These are phyloP conservation scores for Noctua fimbriata DNA, from an alignment of 2,888 invertebrate genomes.

Conservation along the genomic window DNA sequence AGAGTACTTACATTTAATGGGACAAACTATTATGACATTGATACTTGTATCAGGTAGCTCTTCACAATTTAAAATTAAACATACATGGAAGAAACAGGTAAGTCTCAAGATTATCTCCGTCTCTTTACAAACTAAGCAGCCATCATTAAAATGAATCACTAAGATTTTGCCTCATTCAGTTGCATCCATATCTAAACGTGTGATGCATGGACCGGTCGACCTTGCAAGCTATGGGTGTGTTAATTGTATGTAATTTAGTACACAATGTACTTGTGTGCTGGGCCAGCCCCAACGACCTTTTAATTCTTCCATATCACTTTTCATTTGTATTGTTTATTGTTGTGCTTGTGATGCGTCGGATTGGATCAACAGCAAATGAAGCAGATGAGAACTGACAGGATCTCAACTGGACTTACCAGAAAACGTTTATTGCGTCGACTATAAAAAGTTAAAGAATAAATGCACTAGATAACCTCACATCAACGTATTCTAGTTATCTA, in stretches of 20 bases:
- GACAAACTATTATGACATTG: not conserved
- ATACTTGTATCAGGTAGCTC: not conserved
- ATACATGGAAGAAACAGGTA: not conserved
- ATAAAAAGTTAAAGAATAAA: not conserved
- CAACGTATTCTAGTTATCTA: not conserved
- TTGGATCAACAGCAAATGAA: constrained; percentile 2
- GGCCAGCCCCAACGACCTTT: constrained; percentile 55
- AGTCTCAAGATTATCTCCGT: not conserved
- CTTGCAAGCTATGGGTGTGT: constrained; percentile 70
- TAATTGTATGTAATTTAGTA: constrained; percentile 69
- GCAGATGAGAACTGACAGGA: not conserved
- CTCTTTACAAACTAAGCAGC: constrained; percentile 4
- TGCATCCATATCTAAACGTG: constrained; percentile 57
- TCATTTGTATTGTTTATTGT: constrained; percentile 47
- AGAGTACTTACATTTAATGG: not conserved
- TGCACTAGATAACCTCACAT: no score
- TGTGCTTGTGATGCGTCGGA: not conserved
- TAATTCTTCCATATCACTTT: constrained; percentile 56
- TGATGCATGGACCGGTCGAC: constrained; percentile 70
- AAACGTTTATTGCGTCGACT: not conserved
- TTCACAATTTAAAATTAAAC: not conserved
- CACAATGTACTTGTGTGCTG: constrained; percentile 45
- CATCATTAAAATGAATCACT: constrained; percentile 29
- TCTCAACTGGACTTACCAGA: not conserved
- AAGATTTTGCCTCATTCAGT: constrained; percentile 52